phyloP scores from a whole-genome alignment of 2,113 vertebrate genomes.

The Toxostoma redivivum region DNA sequence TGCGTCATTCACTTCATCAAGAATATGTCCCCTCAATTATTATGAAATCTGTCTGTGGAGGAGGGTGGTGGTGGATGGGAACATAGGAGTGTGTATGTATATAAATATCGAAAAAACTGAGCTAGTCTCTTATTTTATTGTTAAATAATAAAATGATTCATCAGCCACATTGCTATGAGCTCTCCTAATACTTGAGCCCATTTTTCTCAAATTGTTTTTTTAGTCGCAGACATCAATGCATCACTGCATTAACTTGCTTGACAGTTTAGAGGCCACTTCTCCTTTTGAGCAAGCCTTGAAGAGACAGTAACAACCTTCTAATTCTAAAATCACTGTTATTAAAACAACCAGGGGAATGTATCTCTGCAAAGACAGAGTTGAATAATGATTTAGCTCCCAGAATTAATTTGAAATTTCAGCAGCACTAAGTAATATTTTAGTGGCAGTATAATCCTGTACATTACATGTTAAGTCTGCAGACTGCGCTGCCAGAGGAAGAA shows the following conservation, averaged over 20 bases:
- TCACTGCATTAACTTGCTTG: neutral
- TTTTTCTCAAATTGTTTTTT: conserved; percentile 1
- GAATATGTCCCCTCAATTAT: neutral
- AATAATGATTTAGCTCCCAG: conserved; percentile 31
- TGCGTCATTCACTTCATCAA: neutral
- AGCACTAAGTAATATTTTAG: conserved; percentile 45
- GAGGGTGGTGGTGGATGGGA: neutral
- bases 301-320: conserved; percentile 1
- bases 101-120: neutral
- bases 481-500: neutral
- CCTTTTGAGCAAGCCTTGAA: neutral
- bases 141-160: neutral
- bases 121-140: neutral
- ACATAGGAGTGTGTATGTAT: neutral
- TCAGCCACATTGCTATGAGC: neutral
- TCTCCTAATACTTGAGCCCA: neutral
- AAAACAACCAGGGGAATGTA: neutral
- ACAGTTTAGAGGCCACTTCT: conserved; percentile 4
- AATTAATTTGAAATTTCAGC: conserved; percentile 56
- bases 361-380: conserved; percentile 8
- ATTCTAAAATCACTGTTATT: conserved; percentile 1
- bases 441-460: conserved; percentile 22
- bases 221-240: neutral
- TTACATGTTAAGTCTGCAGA: conserved; percentile 15
- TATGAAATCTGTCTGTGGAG: neutral